A percentile compares a stretch with the other conserved stretches of the same genome.
Evolutionary conservation across 2,797 vertebrate species (phyloP).

Genomic region (Manis javanica): DNA sequence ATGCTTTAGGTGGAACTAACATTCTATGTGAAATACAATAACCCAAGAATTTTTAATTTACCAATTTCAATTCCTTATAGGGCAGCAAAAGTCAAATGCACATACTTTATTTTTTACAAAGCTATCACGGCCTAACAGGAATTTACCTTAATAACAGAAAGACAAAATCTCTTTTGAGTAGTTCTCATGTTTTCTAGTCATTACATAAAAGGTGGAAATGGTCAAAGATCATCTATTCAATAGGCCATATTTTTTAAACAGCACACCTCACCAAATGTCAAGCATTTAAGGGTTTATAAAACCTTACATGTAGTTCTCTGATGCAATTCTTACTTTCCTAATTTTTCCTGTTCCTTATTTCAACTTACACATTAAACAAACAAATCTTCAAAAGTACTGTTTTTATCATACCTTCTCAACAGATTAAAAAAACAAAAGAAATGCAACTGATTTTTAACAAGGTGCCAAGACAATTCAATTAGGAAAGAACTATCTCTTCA

Average conservation of each 20-base stretch:
- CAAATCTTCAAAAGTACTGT: conserved; percentile 25
- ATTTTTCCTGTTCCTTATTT: conserved; percentile 1
- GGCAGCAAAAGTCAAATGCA: conserved; percentile 11
- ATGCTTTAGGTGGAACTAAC: neutral
- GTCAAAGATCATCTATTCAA: neutral
- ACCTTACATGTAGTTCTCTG: neutral
- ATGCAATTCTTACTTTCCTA: neutral
- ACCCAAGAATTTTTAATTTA: conserved; percentile 38
- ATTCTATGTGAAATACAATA: conserved; percentile 8
- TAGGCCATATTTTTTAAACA: neutral
- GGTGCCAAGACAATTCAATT: neutral
- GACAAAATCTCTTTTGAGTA: conserved; percentile 1
- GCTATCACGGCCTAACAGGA: neutral
- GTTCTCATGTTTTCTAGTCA: neutral
- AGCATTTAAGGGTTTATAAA: neutral
- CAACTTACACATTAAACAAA: conserved; percentile 29
- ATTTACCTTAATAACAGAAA: conserved; percentile 34
- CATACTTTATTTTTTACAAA: neutral
- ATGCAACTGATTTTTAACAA: neutral
- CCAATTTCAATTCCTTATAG: conserved; percentile 23
- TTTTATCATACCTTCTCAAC: conserved; percentile 2
- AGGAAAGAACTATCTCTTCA: neutral
- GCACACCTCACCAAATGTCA: neutral
- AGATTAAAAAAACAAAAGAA: neutral
- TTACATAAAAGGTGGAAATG: neutral